These are phyloP conservation scores for Dallia pectoralis DNA, from an alignment of 2,797 vertebrate species.

Conservation along the genomic window DNA sequence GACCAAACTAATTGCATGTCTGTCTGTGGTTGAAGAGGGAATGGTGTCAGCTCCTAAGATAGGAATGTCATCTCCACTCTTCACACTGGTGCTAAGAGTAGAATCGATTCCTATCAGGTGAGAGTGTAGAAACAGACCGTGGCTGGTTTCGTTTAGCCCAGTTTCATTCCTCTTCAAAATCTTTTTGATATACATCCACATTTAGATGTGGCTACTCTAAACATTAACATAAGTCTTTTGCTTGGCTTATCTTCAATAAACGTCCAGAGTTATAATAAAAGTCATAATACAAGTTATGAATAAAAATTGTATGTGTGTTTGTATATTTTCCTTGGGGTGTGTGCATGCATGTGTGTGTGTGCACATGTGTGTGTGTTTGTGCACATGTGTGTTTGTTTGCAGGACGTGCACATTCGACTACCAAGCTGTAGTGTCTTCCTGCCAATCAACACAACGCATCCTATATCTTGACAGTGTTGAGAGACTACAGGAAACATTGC, in stretches of 20 bases:
- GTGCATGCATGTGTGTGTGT: neutral
- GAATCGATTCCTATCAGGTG: conserved; percentile 27
- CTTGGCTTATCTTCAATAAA: neutral
- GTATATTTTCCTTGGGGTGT: conserved; percentile 3
- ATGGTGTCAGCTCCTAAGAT: neutral
- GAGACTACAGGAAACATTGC: conserved; percentile 39
- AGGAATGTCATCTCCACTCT: neutral
- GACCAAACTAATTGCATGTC: neutral
- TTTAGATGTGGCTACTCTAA: neutral
- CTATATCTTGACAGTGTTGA: conserved; percentile 38
- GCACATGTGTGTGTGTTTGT: neutral
- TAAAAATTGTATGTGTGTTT: neutral
- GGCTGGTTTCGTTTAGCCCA: conserved; percentile 46
- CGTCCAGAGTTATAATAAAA: too few species aligned
- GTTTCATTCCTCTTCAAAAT: neutral
- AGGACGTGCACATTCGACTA: conserved; percentile 1
- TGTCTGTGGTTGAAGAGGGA: neutral
- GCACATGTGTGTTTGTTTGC: neutral
- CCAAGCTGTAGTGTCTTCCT: neutral
- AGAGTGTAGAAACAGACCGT: conserved; percentile 14
- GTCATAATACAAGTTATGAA: neutral
- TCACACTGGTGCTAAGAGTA: neutral
- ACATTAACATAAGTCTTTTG: neutral
- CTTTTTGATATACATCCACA: neutral
- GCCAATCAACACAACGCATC: conserved; percentile 17